A percentile compares a stretch with the other conserved stretches of the same genome.
Evolutionary conservation across 2,113 vertebrate genomes (phyloP).

Genomic region (Micromys minutus): DNA sequence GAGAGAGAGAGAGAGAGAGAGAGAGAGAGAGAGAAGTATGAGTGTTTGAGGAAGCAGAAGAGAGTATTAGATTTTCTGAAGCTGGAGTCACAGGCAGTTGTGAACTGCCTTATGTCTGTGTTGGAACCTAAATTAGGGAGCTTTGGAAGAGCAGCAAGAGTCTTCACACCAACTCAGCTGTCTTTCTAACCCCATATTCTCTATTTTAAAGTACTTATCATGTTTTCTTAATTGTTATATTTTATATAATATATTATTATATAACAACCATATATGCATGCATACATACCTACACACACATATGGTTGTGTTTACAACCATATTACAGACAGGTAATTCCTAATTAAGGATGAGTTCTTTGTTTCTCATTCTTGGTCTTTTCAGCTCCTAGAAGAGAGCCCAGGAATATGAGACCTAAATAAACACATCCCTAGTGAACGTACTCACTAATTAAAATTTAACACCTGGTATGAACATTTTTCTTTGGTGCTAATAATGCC

Average conservation of each 20-base stretch:
- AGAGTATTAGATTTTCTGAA: background rate
- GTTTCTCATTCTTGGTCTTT: background rate
- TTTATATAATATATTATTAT: background rate
- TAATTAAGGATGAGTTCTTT: background rate
- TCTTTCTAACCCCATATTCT: background rate
- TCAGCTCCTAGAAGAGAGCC: background rate
- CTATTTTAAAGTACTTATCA: background rate
- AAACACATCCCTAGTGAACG: background rate
- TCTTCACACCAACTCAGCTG: background rate
- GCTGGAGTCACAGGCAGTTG: background rate
- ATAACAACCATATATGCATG: too few species aligned
- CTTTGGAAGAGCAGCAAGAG: background rate
- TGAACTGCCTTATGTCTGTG: background rate
- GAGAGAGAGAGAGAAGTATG: fast-evolving
- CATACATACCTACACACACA: background rate
- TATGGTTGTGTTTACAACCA: background rate
- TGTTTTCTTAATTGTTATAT: background rate
- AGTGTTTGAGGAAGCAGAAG: background rate
- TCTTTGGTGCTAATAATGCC: background rate
- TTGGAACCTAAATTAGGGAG: background rate
- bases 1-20: too few species aligned
- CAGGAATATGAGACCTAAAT: background rate
- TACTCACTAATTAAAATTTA: background rate
- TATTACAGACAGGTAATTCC: background rate
- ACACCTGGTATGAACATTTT: background rate